Base-by-base conservation (phyloP, 2,888 invertebrate genomes). In the Sericinus montela region DNA sequence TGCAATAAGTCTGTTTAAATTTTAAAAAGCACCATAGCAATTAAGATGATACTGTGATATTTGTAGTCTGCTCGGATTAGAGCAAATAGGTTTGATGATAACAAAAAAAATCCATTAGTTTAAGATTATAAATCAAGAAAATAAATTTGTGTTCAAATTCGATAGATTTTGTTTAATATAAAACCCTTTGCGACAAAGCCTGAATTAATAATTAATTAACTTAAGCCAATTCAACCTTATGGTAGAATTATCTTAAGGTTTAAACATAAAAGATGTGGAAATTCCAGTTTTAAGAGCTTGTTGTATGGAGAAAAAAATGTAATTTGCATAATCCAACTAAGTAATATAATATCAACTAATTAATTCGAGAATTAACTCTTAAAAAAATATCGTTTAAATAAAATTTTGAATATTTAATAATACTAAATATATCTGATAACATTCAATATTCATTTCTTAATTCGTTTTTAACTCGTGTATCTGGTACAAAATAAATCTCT, bases 11-110 rank as follows among this genome's bases (percentile, higher is more conserved):
- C 67, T 72, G 65, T 64, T 67, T 61, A 56, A 60, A 45, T 54
- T 62, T 69, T 62, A 59, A 55, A 60, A 67, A 67, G 57, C 71
- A 76, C 69, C 65, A 59, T 80, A 79, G 78, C 61, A 73, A 70
- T 71, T 82, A 82, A 81, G 80, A 68, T 67, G 53, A 59, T 58
- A 32, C 81, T 82, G 82, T 83, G 81, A 81, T 80, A 73, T 67
- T 68, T 69, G 65, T 69, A 69, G 32, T 32, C 13, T 13, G 54
- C 62, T 62, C 45, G 32, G 9, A 30, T 41, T 3, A 9, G 45
- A 45, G 39, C 5, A 15, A 42, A 37, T 63, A 65, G 58, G 61
- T 59, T 67, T 60, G 57, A 62, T 59, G 15, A 0, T 39, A 62
- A 63, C 61, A 57, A 52, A 45, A 15, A 15, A 6, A n/a, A n/a